These are phyloP conservation scores for Anisognathus igniventris DNA, from an alignment of 2,797 vertebrate species.

Conservation along the genomic window DNA sequence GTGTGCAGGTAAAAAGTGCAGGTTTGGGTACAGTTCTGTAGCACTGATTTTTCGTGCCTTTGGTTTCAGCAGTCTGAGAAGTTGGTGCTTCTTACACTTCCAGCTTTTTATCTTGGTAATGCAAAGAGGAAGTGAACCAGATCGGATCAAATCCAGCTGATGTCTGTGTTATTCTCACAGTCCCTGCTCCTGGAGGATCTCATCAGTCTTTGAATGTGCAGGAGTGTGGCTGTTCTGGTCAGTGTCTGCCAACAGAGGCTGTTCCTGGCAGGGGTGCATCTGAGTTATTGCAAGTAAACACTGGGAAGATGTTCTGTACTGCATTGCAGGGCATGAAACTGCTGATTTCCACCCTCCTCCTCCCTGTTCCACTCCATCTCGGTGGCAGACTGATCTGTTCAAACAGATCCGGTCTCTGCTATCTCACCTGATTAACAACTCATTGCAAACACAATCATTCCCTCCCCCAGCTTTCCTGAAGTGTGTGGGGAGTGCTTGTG, in stretches of 20 bases:
- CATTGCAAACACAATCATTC: not conserved
- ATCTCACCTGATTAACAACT: not conserved
- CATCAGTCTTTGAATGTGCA: not conserved
- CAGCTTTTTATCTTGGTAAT: slow-evolving; percentile 12
- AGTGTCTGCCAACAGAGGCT: slow-evolving; percentile 39
- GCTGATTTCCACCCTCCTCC: not conserved
- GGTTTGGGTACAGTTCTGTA: not conserved
- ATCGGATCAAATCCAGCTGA: not conserved
- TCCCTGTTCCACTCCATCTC: rapidly evolving
- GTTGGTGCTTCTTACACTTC: not conserved
- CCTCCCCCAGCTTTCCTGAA: not conserved
- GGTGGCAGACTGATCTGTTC: not conserved
- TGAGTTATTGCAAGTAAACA: slow-evolving; percentile 9
- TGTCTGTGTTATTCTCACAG: slow-evolving; percentile 7
- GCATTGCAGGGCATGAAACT: slow-evolving; percentile 39
- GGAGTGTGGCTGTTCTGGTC: slow-evolving; percentile 5
- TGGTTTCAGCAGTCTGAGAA: not conserved
- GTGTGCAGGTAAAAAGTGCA: not conserved
- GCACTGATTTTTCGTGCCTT: not conserved
- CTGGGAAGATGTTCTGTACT: slow-evolving; percentile 5
- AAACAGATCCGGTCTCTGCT: not conserved
- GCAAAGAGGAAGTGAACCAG: slow-evolving; percentile 1
- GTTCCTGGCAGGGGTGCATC: slow-evolving; percentile 39
- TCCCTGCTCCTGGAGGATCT: not conserved
- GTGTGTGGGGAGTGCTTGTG: not conserved